Evolutionary conservation across 2,888 invertebrate species (phyloP), one percentile per base, ranked within the genome.

Genomic region (Arge pagana): DNA sequence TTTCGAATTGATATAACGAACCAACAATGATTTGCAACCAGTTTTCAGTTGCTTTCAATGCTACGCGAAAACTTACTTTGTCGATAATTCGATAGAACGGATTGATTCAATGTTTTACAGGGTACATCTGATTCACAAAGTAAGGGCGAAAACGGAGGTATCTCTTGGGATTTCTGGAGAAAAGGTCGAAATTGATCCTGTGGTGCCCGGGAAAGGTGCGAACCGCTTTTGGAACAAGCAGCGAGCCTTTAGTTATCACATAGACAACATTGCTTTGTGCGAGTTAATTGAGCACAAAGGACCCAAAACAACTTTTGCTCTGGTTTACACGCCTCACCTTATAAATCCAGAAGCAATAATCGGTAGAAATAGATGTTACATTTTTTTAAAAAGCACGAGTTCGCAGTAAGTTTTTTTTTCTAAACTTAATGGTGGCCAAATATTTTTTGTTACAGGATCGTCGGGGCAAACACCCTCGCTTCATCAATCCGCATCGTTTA

Each of bases 131-230:
- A 79, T 92, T 24, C 88, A 88, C 66, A 91, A 89, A 80, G 85
- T 93, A 54, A 80, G 90, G 62, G 83, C 90, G 16, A 93, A 89
- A 76, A 88, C 88, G 13, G 89, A 90, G 63, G 90, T 95, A 3
- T 90, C 90, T 66, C 80, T 96, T 35, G 91, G 93, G 39, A 87
- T 96, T 57, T 93, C 93, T 10, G 87, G 93, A 4, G 94, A 95
- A 65, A 90, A 92, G 72, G 87, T 96, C 54, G 96, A 96, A 79
- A 91, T 96, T 48, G 93, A 93, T 72, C 93, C 93, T 0, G 83
- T 90, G 18, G 66, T 77, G 58, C 70, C 72, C 3, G 70, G 74
- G 4, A 76, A 74, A 58, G 72, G 75, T 28, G 70, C 74, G 10
- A 68, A 70, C 18, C 60, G 72, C 56, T 77, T 82, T 61, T 80